Conservation (phyloP, 1,140 invertebrate genomes). For the Hylaeus anthracinus region DNA sequence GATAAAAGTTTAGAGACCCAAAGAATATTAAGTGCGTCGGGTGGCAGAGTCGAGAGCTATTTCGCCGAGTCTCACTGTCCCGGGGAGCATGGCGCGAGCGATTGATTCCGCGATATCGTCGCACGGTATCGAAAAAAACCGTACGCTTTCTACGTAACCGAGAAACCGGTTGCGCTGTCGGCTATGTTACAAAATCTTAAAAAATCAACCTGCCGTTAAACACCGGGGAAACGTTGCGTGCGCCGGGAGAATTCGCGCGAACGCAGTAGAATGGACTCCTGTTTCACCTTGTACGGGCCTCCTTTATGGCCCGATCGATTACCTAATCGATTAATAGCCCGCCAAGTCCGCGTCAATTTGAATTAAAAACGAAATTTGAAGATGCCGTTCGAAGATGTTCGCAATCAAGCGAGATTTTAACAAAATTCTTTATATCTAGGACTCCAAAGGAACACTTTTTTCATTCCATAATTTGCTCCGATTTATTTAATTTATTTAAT, state of each 20-base stretch:
- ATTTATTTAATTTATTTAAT: too few species aligned
- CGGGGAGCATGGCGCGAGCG: constrained; percentile 11
- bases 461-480: too few species aligned
- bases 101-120: constrained; percentile 49
- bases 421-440: too few species aligned
- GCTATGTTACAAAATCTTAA: constrained; percentile 54
- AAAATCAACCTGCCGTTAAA: constrained; percentile 48
- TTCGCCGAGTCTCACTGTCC: constrained; percentile 34
- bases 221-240: constrained; percentile 6
- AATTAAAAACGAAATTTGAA: too few species aligned
- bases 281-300: too few species aligned
- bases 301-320: too few species aligned
- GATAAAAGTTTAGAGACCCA: neutral
- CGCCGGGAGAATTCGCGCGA: neutral
- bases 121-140: constrained; percentile 36
- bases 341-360: too few species aligned
- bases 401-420: too few species aligned
- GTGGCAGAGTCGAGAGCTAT: constrained; percentile 14
- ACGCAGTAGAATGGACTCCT: too few species aligned
- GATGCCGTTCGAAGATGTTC: too few species aligned
- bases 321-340: too few species aligned
- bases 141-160: constrained; percentile 51
- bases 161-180: constrained; percentile 53
- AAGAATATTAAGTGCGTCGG: constrained; percentile 41
- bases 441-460: too few species aligned